A percentile compares a stretch with the other conserved stretches of the same genome.
Evolutionary conservation across 2,797 vertebrate species (phyloP).

Genomic region (Brachyrhaphis roseni): DNA sequence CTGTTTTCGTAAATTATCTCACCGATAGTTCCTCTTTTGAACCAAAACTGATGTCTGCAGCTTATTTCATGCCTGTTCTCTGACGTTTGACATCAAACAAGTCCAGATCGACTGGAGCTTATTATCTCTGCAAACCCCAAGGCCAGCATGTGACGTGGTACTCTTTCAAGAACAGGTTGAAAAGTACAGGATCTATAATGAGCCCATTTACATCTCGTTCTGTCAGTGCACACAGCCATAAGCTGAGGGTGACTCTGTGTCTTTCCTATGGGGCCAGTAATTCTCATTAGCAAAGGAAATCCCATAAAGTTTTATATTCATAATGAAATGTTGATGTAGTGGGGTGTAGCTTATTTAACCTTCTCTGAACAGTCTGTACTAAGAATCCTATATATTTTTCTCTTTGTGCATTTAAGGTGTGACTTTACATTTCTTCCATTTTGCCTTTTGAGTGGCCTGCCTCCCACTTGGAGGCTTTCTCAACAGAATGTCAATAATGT

Average conservation of each 20-base stretch:
- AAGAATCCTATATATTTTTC: not conserved
- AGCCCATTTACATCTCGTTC: constrained; percentile 79
- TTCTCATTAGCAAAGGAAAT: constrained; percentile 70
- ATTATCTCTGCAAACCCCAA: constrained; percentile 71
- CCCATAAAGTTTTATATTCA: constrained; percentile 44
- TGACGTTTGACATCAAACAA: constrained; percentile 68
- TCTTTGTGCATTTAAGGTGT: not conserved
- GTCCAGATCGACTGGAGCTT: constrained; percentile 60
- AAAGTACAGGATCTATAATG: constrained; percentile 72
- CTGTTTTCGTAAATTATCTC: constrained; percentile 51
- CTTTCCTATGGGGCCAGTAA: constrained; percentile 29
- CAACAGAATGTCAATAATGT: constrained; percentile 20
- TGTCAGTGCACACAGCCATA: constrained; percentile 49
- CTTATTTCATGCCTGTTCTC: constrained; percentile 20
- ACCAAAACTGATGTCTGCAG: constrained; percentile 23
- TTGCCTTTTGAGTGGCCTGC: not conserved
- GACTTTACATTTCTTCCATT: constrained; percentile 7
- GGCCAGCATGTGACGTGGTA: constrained; percentile 55
- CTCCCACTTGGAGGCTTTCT: constrained; percentile 11
- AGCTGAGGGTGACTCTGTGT: constrained; percentile 31
- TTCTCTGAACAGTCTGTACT: constrained; percentile 22
- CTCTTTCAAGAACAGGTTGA: constrained; percentile 48
- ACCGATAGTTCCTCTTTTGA: constrained; percentile 37
- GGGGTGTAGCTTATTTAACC: constrained; percentile 33
- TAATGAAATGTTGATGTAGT: constrained; percentile 41